Evolutionary conservation across 2,113 vertebrate genomes (phyloP).

Genomic region (Phrynosoma blainvillii): DNA sequence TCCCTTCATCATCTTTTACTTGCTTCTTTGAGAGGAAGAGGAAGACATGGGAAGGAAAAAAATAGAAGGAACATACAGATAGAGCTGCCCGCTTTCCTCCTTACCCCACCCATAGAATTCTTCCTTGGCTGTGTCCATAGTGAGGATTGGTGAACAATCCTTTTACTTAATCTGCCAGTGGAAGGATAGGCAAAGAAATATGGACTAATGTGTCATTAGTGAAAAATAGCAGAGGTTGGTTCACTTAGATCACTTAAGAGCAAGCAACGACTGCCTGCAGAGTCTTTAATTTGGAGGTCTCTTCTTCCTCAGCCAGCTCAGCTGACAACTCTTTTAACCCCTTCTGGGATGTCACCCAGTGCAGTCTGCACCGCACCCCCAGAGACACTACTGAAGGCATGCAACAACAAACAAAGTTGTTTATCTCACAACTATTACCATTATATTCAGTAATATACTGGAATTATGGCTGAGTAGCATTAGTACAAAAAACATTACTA

Average conservation of each 20-base stretch:
- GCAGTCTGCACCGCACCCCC: too few relatives aligned
- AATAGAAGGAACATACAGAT: neutral
- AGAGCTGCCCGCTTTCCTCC: neutral
- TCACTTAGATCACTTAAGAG: neutral
- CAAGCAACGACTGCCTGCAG: neutral
- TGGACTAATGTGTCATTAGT: neutral
- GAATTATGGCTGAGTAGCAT: too few relatives aligned
- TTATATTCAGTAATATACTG: too few relatives aligned
- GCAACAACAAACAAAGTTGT: too few relatives aligned
- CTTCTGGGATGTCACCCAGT: too few relatives aligned
- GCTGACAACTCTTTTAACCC: neutral
- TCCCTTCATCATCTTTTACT: neutral
- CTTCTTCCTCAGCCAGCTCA: neutral
- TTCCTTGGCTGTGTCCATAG: neutral
- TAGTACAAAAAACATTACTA: too few relatives aligned
- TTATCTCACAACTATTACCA: too few relatives aligned
- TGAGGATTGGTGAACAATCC: neutral
- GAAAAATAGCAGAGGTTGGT: neutral
- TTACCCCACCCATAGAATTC: neutral
- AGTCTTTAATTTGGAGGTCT: neutral
- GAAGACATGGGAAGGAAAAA: neutral
- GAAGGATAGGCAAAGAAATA: neutral
- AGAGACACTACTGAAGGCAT: too few relatives aligned
- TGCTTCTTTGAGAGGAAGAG: neutral
- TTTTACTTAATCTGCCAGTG: neutral